Conservation (phyloP, 2,113 vertebrate species). For the Vulpes lagopus region DNA sequence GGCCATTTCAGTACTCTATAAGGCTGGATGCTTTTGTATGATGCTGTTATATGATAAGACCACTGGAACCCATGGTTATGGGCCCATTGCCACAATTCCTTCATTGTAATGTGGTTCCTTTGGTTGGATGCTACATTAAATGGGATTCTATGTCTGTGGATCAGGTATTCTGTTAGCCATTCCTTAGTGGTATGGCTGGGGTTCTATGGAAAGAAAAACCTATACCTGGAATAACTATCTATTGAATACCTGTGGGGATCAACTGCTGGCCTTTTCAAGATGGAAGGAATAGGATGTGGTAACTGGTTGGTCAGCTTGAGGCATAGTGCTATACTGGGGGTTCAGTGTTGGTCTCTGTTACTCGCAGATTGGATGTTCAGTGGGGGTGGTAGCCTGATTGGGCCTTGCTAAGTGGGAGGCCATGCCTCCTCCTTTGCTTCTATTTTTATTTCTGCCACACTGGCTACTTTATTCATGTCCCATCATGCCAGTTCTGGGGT, state of each 20-base stretch:
- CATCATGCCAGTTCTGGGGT: constrained; percentile 12
- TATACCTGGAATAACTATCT: not conserved
- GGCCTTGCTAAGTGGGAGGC: not conserved
- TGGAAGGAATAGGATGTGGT: not conserved
- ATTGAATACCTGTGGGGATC: not conserved
- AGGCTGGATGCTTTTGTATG: constrained; percentile 27
- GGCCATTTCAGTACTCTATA: not conserved
- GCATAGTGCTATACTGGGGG: not conserved
- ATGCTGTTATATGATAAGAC: not conserved
- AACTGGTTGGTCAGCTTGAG: not conserved
- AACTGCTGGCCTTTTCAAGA: not conserved
- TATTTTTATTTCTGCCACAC: constrained; percentile 10
- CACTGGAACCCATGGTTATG: not conserved
- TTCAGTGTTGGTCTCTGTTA: not conserved
- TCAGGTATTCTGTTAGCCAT: not conserved
- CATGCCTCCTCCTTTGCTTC: not conserved
- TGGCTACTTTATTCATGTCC: constrained; percentile 4
- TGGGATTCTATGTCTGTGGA: not conserved
- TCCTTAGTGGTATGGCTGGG: not conserved
- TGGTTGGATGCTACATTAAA: not conserved
- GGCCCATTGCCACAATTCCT: not conserved
- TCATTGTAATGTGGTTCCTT: not conserved
- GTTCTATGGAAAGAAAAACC: constrained; percentile 23
- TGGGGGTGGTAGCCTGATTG: not conserved
- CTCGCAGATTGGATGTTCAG: not conserved